Conservation (phyloP, 2,113 vertebrate genomes). For the Gila orcuttii region DNA sequence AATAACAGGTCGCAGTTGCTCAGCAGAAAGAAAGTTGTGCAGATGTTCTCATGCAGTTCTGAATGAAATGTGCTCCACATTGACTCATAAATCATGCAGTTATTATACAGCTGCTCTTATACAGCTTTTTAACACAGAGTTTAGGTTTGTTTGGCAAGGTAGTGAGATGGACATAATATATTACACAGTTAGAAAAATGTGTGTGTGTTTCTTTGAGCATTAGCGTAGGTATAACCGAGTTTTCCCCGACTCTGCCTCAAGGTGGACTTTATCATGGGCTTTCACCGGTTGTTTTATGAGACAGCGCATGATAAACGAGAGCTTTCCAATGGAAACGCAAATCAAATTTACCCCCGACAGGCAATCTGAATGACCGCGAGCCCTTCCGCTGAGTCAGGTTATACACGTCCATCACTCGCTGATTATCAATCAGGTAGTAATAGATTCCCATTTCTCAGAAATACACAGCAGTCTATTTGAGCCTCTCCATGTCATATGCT, state of each 20-base stretch:
- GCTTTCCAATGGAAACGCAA: not conserved
- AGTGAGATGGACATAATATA: not conserved
- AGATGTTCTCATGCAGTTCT: not conserved
- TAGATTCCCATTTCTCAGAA: not conserved
- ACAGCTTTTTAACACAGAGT: not conserved
- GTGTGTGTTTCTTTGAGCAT: not conserved
- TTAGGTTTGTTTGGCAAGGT: not conserved
- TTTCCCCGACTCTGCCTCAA: not conserved
- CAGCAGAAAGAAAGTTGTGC: not conserved
- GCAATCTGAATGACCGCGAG: not conserved
- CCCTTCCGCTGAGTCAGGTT: constrained; percentile 13
- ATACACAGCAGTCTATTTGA: not conserved
- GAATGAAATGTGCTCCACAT: not conserved
- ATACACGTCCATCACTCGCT: not conserved
- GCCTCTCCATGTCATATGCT: not conserved
- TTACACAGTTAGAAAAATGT: not conserved
- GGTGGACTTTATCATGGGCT: not conserved
- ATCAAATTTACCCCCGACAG: not conserved
- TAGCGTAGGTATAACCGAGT: not conserved
- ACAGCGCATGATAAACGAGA: not conserved
- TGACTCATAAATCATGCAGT: not conserved
- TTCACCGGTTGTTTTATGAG: constrained; percentile 13
- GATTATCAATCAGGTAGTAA: not conserved
- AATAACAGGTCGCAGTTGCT: not conserved
- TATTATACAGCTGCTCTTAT: not conserved